A percentile compares a stretch with the other conserved stretches of the same genome.
Evolutionary conservation across 2,797 vertebrate genomes (phyloP).

Genomic region (Salmo trutta): DNA sequence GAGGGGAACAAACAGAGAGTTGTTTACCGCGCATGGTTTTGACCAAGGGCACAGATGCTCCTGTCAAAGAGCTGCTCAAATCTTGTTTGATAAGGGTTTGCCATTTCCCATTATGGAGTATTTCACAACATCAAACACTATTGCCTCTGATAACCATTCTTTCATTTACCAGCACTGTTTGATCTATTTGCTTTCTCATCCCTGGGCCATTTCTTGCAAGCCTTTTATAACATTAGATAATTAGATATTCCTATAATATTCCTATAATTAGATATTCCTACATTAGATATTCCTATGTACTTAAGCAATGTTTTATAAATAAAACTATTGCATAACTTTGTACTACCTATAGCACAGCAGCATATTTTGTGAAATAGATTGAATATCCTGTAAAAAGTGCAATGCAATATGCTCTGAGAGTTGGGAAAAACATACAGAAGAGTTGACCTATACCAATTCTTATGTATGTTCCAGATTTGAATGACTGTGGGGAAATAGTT

Average conservation of each 20-base stretch:
- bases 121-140: constrained; percentile 70
- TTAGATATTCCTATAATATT: too few relatives aligned
- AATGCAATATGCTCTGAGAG: not conserved
- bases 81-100: constrained; percentile 57
- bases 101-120: constrained; percentile 72
- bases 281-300: constrained; percentile 67
- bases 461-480: not conserved
- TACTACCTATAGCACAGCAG: not conserved
- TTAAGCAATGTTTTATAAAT: constrained; percentile 58
- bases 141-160: constrained; percentile 65
- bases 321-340: constrained; percentile 50
- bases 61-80: constrained; percentile 50
- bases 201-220: constrained; percentile 56
- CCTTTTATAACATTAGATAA: constrained; percentile 65
- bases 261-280: too few relatives aligned
- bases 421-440: not conserved
- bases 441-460: not conserved
- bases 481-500: not conserved
- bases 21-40: constrained; percentile 34
- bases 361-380: not conserved
- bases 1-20: constrained; percentile 6
- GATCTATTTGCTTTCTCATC: constrained; percentile 56
- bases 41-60: constrained; percentile 56
- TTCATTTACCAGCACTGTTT: constrained; percentile 68
- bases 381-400: not conserved